Conservation (phyloP, 2,113 vertebrate species). For the Eptesicus fuscus region DNA sequence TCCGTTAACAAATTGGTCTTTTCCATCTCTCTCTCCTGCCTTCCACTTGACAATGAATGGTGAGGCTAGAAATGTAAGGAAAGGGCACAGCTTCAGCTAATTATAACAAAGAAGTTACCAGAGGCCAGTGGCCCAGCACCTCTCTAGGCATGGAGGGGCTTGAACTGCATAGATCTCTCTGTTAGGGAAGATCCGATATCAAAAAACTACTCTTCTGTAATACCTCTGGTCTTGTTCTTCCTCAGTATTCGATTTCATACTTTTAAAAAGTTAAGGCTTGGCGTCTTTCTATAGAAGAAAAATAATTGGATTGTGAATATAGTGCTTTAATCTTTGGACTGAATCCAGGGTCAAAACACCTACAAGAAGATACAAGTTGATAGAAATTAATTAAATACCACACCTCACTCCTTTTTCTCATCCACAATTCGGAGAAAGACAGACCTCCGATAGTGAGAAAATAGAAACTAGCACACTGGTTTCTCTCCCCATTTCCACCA, state of each 20-base stretch:
- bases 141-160: background rate
- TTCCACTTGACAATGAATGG: background rate
- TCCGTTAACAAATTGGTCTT: background rate
- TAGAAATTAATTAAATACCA: background rate
- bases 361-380: background rate
- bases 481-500: background rate
- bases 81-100: background rate
- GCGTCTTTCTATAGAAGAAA: background rate
- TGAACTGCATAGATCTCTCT: background rate
- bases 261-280: background rate
- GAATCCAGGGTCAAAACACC: conserved; percentile 2
- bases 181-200: background rate
- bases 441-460: background rate
- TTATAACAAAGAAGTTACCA: background rate
- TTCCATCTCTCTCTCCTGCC: background rate
- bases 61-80: background rate
- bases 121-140: background rate
- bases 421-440: background rate
- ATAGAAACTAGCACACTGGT: background rate
- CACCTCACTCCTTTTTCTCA: background rate
- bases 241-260: background rate
- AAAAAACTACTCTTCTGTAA: background rate
- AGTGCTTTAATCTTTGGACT: background rate
- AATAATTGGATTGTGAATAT: background rate
- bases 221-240: background rate